These are phyloP conservation scores for Dasyurus viverrinus DNA, from an alignment of 2,113 vertebrate species.

Conservation along the genomic window DNA sequence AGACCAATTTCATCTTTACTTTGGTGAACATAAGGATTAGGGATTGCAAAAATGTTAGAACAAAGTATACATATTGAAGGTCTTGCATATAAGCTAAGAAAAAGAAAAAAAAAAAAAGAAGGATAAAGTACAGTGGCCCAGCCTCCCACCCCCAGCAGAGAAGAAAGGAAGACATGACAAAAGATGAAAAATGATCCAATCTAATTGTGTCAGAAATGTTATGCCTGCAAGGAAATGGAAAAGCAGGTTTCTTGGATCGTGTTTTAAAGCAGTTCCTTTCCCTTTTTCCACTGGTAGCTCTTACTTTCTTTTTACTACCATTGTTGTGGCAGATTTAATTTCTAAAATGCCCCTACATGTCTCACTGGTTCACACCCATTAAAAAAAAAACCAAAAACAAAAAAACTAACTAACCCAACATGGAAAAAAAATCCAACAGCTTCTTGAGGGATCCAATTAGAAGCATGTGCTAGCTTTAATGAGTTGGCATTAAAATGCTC, in stretches of 20 bases:
- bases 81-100: slow-evolving; percentile 66
- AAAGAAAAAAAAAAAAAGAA: slow-evolving; percentile 25
- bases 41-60: slow-evolving; percentile 65
- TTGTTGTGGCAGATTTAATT: neutral
- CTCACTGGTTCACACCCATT: slow-evolving; percentile 16
- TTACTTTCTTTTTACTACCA: slow-evolving; percentile 38
- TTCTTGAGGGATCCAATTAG: slow-evolving; percentile 37
- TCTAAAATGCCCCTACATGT: neutral
- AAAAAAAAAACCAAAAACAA: neutral
- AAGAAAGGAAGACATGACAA: slow-evolving; percentile 70
- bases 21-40: slow-evolving; percentile 68
- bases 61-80: slow-evolving; percentile 60
- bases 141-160: slow-evolving; percentile 49
- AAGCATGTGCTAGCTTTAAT: neutral
- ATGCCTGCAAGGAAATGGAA: slow-evolving; percentile 56
- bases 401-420: neutral
- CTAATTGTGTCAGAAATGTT: slow-evolving; percentile 60
- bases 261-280: slow-evolving; percentile 68
- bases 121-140: slow-evolving; percentile 38
- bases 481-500: neutral
- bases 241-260: slow-evolving; percentile 46
- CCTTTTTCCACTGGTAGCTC: slow-evolving; percentile 27
- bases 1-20: slow-evolving; percentile 67
- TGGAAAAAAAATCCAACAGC: neutral
- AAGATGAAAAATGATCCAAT: slow-evolving; percentile 76